Evolutionary conservation across 1,140 invertebrate genomes (phyloP), one percentile per base, ranked within the genome.

Genomic region (Diorhabda elongata): DNA sequence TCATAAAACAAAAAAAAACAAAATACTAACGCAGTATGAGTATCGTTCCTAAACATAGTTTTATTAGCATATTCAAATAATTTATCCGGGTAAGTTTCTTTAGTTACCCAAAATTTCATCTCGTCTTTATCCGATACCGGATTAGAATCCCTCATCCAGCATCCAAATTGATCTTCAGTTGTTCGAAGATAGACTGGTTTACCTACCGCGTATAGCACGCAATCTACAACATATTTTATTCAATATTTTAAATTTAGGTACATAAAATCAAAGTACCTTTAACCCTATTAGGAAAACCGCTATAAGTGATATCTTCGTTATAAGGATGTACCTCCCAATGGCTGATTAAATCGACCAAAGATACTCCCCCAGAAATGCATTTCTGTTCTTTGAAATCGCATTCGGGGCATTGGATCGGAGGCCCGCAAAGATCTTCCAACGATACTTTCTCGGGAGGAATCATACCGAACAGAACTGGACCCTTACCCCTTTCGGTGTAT

Each of bases 161-260:
- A 87, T 9, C 94, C 95, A 69, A 89, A 91, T 3, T 85, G 83
- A 71, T 90, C 86, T 64, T 91, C 89, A 71, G 91, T 90, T 42
- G 86, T 88, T 6, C 91, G 87, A 79, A 94, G 90, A 78, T 92
- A 95, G 0, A 97, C 93, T 2, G 96, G 94, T 77, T 97, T 97
- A 0, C 95, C 96, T 59, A 97, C 91, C 0, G 93, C 92, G 75
- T 94, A 93, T 5, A 97, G 84, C 70, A 92, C 86, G 79, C 95
- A 96, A 80, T 92, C 94, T 96, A 81, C 44, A 83, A 84, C 68
- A 75, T 67, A 72, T 26, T 52, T 52, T 52, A 52, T 52, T 52
- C 8, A 9, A 52, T 9, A 52, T 6, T 6, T 52, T 52, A 52
- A 52, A 52, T 6, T 6, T 52, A 52, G n/a, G 4, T 52, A 52